These are phyloP conservation scores for Sminthopsis crassicaudata DNA, from an alignment of 2,113 vertebrate genomes.

Conservation along the genomic window DNA sequence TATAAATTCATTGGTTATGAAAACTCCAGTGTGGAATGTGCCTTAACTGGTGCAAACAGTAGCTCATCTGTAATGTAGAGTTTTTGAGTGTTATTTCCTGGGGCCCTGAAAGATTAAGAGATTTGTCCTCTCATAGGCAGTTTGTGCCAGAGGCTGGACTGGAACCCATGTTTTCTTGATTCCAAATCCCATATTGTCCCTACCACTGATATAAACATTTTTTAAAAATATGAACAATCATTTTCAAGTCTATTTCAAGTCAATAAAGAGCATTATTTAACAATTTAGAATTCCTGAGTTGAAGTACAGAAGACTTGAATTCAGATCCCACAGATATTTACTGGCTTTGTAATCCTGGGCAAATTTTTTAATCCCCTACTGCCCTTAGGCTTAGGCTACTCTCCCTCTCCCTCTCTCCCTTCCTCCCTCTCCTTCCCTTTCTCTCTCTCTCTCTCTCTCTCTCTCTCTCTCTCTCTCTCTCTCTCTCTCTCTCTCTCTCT, in stretches of 20 bases:
- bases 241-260: neutral
- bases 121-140: neutral
- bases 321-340: neutral
- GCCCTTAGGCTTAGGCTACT: neutral
- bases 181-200: neutral
- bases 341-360: neutral
- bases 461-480: no score
- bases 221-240: neutral
- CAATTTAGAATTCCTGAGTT: neutral
- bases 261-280: neutral
- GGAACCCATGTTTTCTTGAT: neutral
- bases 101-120: neutral
- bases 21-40: neutral
- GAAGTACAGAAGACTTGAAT: neutral
- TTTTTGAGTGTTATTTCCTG: slow-evolving; percentile 16
- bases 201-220: neutral
- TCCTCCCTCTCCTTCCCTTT: no score
- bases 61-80: slow-evolving; percentile 8
- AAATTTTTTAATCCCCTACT: neutral
- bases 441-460: no score
- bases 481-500: no score
- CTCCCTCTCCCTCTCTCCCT: no score
- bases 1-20: neutral
- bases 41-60: slow-evolving; percentile 5
- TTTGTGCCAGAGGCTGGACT: neutral